phyloP scores from a whole-genome alignment of 1,140 invertebrate species.

The Trinorchestia longiramus region DNA sequence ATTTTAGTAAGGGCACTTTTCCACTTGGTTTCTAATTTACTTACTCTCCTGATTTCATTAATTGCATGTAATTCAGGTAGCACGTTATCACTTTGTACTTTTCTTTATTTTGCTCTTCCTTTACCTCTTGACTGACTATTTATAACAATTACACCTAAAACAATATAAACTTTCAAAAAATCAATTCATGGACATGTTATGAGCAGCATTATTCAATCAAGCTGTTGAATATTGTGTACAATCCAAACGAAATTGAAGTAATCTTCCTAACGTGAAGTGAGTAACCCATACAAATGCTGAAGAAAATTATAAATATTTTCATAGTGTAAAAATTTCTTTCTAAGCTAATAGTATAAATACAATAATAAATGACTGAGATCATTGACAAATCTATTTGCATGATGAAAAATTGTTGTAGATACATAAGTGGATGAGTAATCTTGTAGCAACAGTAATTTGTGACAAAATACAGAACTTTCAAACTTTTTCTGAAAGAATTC shows the following conservation, averaged over 20 bases:
- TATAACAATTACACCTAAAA: not conserved
- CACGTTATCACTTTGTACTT: not conserved
- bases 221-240: not conserved
- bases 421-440: not conserved
- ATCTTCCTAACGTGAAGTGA: not conserved
- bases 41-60: not conserved
- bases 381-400: not conserved
- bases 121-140: not conserved
- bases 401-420: not conserved
- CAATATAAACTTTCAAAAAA: not conserved
- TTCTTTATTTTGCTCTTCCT: not conserved
- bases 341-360: not conserved
- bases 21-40: not conserved
- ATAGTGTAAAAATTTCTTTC: not conserved
- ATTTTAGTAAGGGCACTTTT: not conserved
- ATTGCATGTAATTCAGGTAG: not conserved
- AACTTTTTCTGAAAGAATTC: not conserved
- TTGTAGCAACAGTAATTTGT: not conserved
- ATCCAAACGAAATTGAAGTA: not conserved
- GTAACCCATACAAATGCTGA: not conserved
- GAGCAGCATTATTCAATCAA: not conserved
- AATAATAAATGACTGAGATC: not conserved
- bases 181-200: not conserved
- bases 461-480: not conserved
- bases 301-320: not conserved